Percentiles rank a stretch among this genome's conserved stretches.
Evolutionary conservation across 2,797 vertebrate species (phyloP).

Genomic region (Spinus olivaceus): DNA sequence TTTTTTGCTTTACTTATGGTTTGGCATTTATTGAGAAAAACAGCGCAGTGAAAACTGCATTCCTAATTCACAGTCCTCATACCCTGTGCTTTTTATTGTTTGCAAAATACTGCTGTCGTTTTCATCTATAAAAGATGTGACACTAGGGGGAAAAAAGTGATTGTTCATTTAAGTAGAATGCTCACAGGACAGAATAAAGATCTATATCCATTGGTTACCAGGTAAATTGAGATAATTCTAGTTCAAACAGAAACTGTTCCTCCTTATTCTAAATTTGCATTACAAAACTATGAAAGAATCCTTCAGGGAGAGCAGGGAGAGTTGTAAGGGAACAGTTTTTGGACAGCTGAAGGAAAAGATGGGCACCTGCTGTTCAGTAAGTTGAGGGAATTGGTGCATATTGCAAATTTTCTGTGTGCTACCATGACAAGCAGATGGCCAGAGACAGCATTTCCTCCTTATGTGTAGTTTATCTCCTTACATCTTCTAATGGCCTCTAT

Average conservation of each 20-base stretch:
- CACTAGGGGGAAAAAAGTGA: neutral
- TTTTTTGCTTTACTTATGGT: neutral
- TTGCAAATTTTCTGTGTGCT: constrained; percentile 39
- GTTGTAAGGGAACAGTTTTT: constrained; percentile 31
- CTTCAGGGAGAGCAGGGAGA: neutral
- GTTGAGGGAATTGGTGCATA: constrained; percentile 57
- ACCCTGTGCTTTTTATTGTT: neutral
- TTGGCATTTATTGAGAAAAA: neutral
- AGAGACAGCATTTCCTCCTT: constrained; percentile 45
- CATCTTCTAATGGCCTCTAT: constrained; percentile 30
- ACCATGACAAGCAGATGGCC: constrained; percentile 63
- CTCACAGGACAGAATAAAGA: neutral
- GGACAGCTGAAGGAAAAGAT: constrained; percentile 61
- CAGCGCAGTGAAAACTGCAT: neutral
- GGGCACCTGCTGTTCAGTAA: constrained; percentile 63
- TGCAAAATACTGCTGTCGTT: neutral
- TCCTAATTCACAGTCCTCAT: neutral
- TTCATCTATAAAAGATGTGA: neutral
- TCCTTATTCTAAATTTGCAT: constrained; percentile 34
- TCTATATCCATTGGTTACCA: neutral
- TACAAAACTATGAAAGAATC: constrained; percentile 21
- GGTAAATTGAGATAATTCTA: constrained; percentile 16
- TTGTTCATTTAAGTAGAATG: constrained; percentile 12
- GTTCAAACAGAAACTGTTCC: constrained; percentile 24
- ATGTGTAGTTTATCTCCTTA: constrained; percentile 47